A percentile compares a stretch with the other conserved stretches of the same genome.
phyloP scores from a whole-genome alignment of 2,888 invertebrate genomes.

The Aleiodes leptofemur region DNA sequence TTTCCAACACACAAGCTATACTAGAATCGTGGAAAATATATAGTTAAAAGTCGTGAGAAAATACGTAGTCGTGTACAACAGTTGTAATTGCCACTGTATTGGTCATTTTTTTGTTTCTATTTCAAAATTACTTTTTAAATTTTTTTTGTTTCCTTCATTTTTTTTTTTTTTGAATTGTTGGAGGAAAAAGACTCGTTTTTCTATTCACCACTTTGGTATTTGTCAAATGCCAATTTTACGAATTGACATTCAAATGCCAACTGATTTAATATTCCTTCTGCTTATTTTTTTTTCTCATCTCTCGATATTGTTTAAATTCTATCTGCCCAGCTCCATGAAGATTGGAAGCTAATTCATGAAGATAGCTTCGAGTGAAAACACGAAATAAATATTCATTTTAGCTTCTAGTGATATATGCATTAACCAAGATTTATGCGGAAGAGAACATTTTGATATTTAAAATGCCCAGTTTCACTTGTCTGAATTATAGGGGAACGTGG shows the following conservation, averaged over 20 bases:
- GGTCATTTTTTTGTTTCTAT: not conserved
- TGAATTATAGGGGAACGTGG: too few species aligned
- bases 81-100: constrained; percentile 41
- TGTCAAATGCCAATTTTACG: too few species aligned
- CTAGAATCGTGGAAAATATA: constrained; percentile 20
- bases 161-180: constrained; percentile 1
- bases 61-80: constrained; percentile 18
- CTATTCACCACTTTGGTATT: too few species aligned
- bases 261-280: too few species aligned
- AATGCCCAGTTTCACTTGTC: not conserved
- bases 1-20: too few species aligned
- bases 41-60: constrained; percentile 39
- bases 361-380: constrained; percentile 18
- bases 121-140: not conserved
- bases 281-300: not conserved
- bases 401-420: not conserved
- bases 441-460: not conserved
- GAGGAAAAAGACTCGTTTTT: not conserved
- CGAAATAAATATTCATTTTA: constrained; percentile 14
- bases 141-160: not conserved
- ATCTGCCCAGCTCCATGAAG: constrained; percentile 2
- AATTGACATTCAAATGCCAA: constrained; percentile 10
- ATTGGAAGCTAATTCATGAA: not conserved
- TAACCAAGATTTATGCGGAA: constrained; percentile 10
- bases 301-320: not conserved